These are phyloP conservation scores for Anthophora plumipes DNA, from an alignment of 2,888 invertebrate genomes.

Conservation along the genomic window DNA sequence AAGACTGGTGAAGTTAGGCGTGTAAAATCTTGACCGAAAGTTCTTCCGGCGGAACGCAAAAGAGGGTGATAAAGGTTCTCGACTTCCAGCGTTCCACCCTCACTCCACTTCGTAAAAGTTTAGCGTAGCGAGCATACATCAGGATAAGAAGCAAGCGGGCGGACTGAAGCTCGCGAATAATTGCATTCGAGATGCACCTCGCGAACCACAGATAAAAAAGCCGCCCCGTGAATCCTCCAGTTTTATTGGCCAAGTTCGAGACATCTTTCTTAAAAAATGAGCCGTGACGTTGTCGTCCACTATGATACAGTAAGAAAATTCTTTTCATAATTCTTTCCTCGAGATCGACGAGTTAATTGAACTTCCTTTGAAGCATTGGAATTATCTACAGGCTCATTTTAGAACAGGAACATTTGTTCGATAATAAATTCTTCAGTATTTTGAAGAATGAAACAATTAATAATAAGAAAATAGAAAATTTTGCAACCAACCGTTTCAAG, in stretches of 20 bases:
- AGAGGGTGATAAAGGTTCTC: not conserved
- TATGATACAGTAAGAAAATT: too few species aligned
- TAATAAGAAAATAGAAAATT: too few species aligned
- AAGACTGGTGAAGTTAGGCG: not conserved
- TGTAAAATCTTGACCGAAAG: not conserved
- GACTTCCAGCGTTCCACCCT: constrained; percentile 14
- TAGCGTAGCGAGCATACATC: constrained; percentile 60
- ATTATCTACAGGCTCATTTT: too few species aligned
- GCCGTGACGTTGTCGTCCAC: too few species aligned
- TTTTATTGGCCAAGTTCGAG: constrained; percentile 64
- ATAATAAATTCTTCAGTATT: too few species aligned
- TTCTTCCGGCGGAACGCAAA: not conserved
- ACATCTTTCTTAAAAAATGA: constrained; percentile 6
- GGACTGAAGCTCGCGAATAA: constrained; percentile 59
- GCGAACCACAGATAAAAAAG: constrained; percentile 67
- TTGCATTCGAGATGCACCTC: constrained; percentile 63
- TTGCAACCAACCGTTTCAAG: too few species aligned
- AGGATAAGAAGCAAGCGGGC: constrained; percentile 48
- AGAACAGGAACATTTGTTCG: too few species aligned
- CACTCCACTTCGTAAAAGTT: constrained; percentile 58
- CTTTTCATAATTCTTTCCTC: too few species aligned
- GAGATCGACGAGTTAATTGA: too few species aligned
- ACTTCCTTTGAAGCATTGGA: too few species aligned
- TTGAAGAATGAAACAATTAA: too few species aligned
- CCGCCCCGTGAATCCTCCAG: constrained; percentile 29